Conservation (phyloP, 2,888 invertebrate species). For the Drosophila antonietae region DNA sequence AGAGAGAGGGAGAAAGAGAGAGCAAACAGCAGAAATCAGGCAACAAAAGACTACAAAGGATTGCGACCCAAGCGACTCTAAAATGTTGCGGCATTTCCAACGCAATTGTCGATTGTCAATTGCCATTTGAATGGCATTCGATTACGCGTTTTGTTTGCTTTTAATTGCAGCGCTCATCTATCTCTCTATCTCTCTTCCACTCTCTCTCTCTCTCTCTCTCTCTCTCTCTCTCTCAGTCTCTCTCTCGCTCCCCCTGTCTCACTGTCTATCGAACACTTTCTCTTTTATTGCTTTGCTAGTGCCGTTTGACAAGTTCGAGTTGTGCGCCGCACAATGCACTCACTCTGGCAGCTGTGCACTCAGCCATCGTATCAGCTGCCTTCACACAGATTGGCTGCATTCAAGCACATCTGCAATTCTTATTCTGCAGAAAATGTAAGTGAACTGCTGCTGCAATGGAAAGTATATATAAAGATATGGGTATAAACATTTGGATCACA, state of each 20-base stretch:
- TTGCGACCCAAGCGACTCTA: conserved; percentile 8
- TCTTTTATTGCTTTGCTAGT: background rate
- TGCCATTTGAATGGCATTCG: conserved; percentile 65
- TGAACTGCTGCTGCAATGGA: conserved; percentile 20
- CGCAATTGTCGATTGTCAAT: conserved; percentile 40
- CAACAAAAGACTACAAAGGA: conserved; percentile 38
- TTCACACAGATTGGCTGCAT: conserved; percentile 44
- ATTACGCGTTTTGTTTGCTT: conserved; percentile 72
- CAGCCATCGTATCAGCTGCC: conserved; percentile 42
- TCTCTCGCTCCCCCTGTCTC: background rate
- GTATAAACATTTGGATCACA: conserved; percentile 22
- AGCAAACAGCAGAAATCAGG: conserved; percentile 16
- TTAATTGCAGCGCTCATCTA: conserved; percentile 67
- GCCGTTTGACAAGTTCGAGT: conserved; percentile 25
- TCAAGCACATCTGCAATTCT: conserved; percentile 49
- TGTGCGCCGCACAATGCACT: conserved; percentile 12
- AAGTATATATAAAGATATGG: background rate
- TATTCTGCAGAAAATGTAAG: conserved; percentile 20
- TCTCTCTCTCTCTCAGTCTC: background rate
- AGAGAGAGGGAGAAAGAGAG: background rate
- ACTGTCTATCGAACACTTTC: background rate
- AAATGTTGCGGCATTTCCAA: conserved; percentile 24
- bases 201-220: background rate
- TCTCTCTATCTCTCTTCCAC: conserved; percentile 29
- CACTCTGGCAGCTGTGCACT: conserved; percentile 34